Percentiles rank a stretch among this genome's conserved stretches.
Evolutionary conservation across 2,113 vertebrate genomes (phyloP).

Genomic region (Picathartes gymnocephalus): DNA sequence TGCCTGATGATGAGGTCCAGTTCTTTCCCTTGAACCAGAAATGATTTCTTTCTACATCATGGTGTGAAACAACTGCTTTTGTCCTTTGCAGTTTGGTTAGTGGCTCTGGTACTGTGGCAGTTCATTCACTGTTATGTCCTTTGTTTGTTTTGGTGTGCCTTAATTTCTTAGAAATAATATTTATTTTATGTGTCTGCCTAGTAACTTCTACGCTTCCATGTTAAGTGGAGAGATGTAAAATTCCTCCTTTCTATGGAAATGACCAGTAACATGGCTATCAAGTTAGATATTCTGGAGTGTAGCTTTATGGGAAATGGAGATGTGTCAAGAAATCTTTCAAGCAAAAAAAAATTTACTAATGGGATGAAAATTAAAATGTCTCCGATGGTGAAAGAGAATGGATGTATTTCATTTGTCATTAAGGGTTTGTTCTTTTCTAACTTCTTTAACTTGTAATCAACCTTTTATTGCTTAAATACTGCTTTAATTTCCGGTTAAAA

Average conservation of each 20-base stretch:
- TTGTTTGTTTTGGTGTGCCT: neutral
- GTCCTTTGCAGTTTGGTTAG: neutral
- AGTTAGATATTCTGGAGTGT: neutral
- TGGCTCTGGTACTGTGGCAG: neutral
- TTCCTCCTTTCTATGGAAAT: neutral
- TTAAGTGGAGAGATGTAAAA: neutral
- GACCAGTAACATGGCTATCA: accelerated
- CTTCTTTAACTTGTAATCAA: neutral
- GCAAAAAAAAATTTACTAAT: neutral
- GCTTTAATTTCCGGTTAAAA: neutral
- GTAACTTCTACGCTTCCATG: neutral
- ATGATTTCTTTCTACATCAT: neutral
- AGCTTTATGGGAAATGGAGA: neutral
- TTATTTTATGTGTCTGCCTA: neutral
- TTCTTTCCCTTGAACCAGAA: neutral
- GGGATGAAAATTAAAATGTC: neutral
- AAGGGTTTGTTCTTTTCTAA: neutral
- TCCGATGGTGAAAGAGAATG: neutral
- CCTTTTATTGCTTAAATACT: neutral
- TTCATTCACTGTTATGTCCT: neutral
- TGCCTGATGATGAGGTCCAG: neutral
- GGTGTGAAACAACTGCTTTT: neutral
- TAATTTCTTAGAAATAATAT: neutral
- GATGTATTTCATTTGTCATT: neutral
- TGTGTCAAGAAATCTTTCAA: neutral